These are phyloP conservation scores for Tetrapedia diversipes DNA, from an alignment of 2,888 invertebrate genomes.

Conservation along the genomic window DNA sequence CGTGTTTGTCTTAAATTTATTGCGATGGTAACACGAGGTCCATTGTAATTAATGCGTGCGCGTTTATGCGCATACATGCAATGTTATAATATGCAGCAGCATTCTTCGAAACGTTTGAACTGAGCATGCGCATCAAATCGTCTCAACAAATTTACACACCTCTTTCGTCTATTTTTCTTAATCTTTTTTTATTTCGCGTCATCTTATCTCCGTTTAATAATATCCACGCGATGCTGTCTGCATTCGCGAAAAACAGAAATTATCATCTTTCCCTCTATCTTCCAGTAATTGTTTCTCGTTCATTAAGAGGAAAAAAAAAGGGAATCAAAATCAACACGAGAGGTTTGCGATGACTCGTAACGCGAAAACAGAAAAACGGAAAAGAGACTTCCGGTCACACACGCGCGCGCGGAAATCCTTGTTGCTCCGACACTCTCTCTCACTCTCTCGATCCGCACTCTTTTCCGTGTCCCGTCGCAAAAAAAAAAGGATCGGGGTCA, in stretches of 20 bases:
- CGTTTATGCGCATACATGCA: conserved; percentile 22
- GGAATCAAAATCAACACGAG: neutral
- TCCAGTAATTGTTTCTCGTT: too few relatives aligned
- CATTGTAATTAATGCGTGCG: neutral
- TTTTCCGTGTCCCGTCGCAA: conserved; percentile 3
- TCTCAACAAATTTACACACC: conserved; percentile 35
- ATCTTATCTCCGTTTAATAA: neutral
- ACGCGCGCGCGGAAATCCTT: conserved; percentile 15
- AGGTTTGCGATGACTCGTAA: neutral
- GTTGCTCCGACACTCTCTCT: neutral
- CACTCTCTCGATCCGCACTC: neutral
- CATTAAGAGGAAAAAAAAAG: neutral
- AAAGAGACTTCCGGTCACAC: conserved; percentile 19
- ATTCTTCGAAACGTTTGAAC: conserved; percentile 12
- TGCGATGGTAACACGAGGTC: conserved; percentile 24
- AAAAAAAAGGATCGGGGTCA: conserved; percentile 21
- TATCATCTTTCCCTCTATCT: neutral
- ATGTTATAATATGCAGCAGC: conserved; percentile 28
- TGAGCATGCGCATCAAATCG: conserved; percentile 32
- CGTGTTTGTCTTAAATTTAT: too few relatives aligned
- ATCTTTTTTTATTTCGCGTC: neutral
- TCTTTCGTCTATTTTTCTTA: neutral
- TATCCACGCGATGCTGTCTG: neutral
- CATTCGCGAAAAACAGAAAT: neutral
- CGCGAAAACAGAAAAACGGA: neutral